These are phyloP conservation scores for Ormyrus rosae DNA, from an alignment of 2,888 invertebrate species.

Conservation along the genomic window DNA sequence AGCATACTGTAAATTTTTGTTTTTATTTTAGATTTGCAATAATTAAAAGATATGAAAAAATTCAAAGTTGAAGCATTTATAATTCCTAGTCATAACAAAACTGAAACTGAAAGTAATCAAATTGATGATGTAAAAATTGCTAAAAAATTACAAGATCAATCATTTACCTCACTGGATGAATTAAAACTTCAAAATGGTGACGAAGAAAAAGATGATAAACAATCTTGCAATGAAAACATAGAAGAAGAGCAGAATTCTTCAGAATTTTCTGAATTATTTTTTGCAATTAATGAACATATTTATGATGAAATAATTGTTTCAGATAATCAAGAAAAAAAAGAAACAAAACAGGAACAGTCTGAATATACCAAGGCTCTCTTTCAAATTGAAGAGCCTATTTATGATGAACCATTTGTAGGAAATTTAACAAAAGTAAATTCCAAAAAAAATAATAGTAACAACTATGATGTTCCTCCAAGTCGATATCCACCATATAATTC, in stretches of 20 bases:
- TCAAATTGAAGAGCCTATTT: conserved; percentile 60
- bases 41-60: conserved; percentile 54
- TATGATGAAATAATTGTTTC: conserved; percentile 59
- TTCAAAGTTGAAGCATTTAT: conserved; percentile 69
- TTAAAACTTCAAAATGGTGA: conserved; percentile 6
- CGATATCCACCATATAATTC: conserved; percentile 40
- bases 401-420: conserved; percentile 63
- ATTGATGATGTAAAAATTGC: conserved; percentile 63
- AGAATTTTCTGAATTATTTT: conserved; percentile 53
- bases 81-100: conserved; percentile 60
- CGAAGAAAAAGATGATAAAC: conserved; percentile 3
- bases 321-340: conserved; percentile 14
- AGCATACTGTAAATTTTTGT: background rate
- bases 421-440: conserved; percentile 49
- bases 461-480: conserved; percentile 46
- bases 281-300: conserved; percentile 59
- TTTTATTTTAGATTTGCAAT: conserved; percentile 5
- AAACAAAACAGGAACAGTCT: conserved; percentile 19
- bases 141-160: conserved; percentile 60
- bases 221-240: background rate
- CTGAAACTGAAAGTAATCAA: conserved; percentile 55
- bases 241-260: conserved; percentile 18
- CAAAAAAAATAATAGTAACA: conserved; percentile 22
- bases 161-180: conserved; percentile 44
- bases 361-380: conserved; percentile 48